A percentile compares a stretch with the other conserved stretches of the same genome.
Conservation (phyloP, 2,888 invertebrate genomes). For the Drosophila mimica region DNA sequence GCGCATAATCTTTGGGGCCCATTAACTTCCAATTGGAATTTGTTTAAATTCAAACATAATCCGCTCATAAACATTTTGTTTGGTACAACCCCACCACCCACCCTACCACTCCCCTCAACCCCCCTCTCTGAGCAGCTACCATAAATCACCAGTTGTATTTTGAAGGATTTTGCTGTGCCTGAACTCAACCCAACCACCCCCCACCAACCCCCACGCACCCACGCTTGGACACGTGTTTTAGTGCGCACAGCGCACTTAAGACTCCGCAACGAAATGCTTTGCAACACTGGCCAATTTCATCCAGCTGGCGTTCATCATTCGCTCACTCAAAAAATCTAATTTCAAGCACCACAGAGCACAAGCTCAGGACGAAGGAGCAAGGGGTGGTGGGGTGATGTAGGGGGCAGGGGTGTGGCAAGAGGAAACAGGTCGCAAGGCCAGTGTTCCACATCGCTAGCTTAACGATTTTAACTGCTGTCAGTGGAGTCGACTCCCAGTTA, state of each 20-base stretch:
- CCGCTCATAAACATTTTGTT: conserved; percentile 80
- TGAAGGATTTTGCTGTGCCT: conserved; percentile 39
- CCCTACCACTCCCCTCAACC: too few species aligned
- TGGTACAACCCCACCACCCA: conserved; percentile 25
- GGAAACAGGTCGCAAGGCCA: conserved; percentile 29
- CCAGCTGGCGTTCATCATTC: conserved; percentile 5
- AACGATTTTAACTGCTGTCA: conserved; percentile 70
- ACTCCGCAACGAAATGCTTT: conserved; percentile 67
- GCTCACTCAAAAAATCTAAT: conserved; percentile 70
- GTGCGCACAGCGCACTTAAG: conserved; percentile 48
- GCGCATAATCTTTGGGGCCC: conserved; percentile 68
- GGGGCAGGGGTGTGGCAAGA: not conserved
- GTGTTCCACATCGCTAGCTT: conserved; percentile 72
- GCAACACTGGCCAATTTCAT: conserved; percentile 41
- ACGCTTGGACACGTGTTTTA: conserved; percentile 40
- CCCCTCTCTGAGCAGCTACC: conserved; percentile 4
- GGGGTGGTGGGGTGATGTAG: not conserved
- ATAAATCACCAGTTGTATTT: conserved; percentile 47
- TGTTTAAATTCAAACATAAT: conserved; percentile 71
- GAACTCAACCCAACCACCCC: conserved; percentile 3
- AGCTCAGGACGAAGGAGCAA: not conserved
- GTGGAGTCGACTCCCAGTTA: conserved; percentile 18
- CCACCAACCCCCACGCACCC: not conserved
- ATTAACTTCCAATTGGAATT: conserved; percentile 79
- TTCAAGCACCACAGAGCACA: conserved; percentile 75